Evolutionary conservation across 35 echinoderm and acorn worm species (phyloP), one percentile per base, ranked within the genome.

Genomic region (Apostichopus japonicus): DNA sequence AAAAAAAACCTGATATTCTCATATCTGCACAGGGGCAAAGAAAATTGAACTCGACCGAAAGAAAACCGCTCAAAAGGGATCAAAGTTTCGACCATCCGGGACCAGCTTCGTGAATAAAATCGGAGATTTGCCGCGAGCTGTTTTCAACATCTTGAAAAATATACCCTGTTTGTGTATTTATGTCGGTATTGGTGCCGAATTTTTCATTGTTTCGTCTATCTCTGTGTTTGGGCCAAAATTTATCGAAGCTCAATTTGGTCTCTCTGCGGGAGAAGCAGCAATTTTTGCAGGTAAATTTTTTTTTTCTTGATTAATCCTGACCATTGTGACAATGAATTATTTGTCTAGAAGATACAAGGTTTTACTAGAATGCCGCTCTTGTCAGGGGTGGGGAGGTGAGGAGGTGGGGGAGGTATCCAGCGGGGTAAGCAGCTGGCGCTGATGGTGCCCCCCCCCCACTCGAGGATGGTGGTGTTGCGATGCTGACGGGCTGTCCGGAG

Each of bases 191-290:
- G 87, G 67, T 9, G 87, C 94, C 15, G 94, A 95, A 25, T 93
- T 80, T 24, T 95, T 95, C 51, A 83, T 95, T 7, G 53, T 81
- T 4, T 61, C 94, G 1, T 92, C 84, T 9, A 81, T 95, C 63
- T 93, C 92, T 14, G 67, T 90, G 7, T 95, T 95, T 54, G 87
- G 72, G 15, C 94, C 94, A 11, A 95, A 95, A 81, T 95, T 95
- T 87, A 52, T 95, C 54, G 94, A 95, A 23, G 90, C 92, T 6
- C 94, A 95, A 24, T 95, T 95, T 55, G 90, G 72, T 10, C 63
- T 93, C 23, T 90, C 87, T 8, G 17, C 94, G 11, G 75, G 84
- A 15, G 92, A 92, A 25, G 94, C 92, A 11, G 94, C 86, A 14
- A 95, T 76, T 54, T 89, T 86, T 86, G 79, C 92, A 70, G 94